phyloP scores from a whole-genome alignment of 1,140 invertebrate genomes.

The Lepidurus arcticus region DNA sequence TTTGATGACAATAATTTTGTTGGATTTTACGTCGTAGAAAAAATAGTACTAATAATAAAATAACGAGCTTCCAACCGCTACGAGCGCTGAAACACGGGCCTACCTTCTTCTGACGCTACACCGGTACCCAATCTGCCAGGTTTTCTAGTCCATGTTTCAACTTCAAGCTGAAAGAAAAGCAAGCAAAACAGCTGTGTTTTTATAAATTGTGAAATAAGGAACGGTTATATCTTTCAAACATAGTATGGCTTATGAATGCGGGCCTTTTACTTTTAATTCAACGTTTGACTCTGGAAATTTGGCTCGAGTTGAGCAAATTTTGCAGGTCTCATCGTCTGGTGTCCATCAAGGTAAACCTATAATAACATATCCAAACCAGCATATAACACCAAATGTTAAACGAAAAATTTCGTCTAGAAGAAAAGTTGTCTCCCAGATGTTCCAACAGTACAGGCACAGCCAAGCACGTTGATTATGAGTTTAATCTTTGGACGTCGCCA shows the following conservation, averaged over 20 bases:
- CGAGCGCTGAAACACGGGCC: too few relatives aligned
- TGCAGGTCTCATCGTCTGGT: constrained; percentile 34
- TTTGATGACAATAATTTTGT: too few relatives aligned
- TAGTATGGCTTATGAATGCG: constrained; percentile 48
- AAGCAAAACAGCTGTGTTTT: neutral
- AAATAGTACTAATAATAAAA: too few relatives aligned
- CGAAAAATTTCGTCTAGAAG: neutral
- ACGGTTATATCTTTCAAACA: neutral
- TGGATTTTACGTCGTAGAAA: too few relatives aligned
- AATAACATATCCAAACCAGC: neutral
- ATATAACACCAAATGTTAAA: neutral
- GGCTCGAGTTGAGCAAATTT: constrained; percentile 57
- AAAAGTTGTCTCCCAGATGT: neutral
- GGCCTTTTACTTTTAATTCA: constrained; percentile 64
- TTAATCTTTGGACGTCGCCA: constrained; percentile 83
- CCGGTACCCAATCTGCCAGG: too few relatives aligned
- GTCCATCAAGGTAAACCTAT: constrained; percentile 41
- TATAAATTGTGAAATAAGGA: neutral
- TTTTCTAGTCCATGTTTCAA: too few relatives aligned
- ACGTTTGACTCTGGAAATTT: constrained; percentile 86
- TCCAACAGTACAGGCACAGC: neutral
- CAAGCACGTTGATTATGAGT: constrained; percentile 63
- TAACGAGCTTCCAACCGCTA: too few relatives aligned
- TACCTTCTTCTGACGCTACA: too few relatives aligned
- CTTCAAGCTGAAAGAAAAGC: too few relatives aligned